A percentile compares a stretch with the other conserved stretches of the same genome.
Conservation (phyloP, 2,888 invertebrate genomes). For the Leistus spinibarbis region DNA sequence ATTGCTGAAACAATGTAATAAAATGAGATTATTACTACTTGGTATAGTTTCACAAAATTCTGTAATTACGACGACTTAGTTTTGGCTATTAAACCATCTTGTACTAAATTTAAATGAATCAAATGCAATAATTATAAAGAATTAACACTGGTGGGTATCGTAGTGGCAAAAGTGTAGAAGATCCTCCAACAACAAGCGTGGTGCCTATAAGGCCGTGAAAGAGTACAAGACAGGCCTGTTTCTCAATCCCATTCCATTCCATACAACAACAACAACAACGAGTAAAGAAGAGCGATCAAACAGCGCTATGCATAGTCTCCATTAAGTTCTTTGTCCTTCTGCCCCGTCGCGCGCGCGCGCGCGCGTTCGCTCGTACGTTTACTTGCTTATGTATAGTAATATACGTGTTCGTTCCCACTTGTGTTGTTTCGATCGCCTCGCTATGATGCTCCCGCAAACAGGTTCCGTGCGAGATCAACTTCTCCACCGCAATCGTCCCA, state of each 20-base stretch:
- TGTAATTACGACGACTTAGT: no score
- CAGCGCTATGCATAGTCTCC: slow-evolving; percentile 22
- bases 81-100: no score
- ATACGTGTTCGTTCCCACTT: slow-evolving; percentile 34
- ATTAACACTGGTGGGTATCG: no score
- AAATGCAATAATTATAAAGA: no score
- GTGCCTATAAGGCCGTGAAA: background rate
- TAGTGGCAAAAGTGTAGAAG: no score
- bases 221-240: background rate
- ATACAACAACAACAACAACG: slow-evolving; percentile 31
- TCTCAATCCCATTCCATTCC: background rate
- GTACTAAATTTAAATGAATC: no score
- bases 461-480: slow-evolving; percentile 36
- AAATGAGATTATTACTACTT: no score
- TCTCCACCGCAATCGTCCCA: slow-evolving; percentile 19
- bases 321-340: slow-evolving; percentile 37
- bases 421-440: slow-evolving; percentile 24
- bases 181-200: background rate
- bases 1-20: no score
- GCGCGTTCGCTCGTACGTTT: background rate
- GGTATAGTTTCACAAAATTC: no score
- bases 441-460: slow-evolving; percentile 23
- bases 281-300: slow-evolving; percentile 21
- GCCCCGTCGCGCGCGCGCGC: slow-evolving; percentile 12
- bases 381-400: slow-evolving; percentile 20